Percentiles rank a stretch among this genome's conserved stretches.
Evolutionary conservation across 2,888 invertebrate species (phyloP).

Genomic region (Napeogenes inachia): DNA sequence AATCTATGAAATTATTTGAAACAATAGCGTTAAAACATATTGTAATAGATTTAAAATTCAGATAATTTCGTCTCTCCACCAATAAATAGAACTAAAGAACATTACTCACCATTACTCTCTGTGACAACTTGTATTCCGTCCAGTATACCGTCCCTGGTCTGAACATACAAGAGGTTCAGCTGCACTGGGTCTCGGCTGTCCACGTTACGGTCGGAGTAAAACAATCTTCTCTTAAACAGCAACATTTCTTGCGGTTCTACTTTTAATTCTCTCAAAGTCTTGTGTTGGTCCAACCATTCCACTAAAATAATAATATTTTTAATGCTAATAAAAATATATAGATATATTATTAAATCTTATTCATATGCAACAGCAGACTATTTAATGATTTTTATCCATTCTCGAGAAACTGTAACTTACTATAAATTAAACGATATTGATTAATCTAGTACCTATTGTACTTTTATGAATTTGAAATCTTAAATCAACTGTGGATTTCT

Average conservation of each 20-base stretch:
- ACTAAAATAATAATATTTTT: constrained; percentile 65
- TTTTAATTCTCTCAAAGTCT: constrained; percentile 95
- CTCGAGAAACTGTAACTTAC: too few species aligned
- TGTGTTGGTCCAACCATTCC: constrained; percentile 97
- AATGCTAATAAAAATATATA: background rate
- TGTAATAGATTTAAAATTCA: too few species aligned
- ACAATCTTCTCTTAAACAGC: constrained; percentile 93
- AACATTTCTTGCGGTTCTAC: constrained; percentile 94
- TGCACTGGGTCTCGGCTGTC: constrained; percentile 98
- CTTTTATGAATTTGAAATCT: too few species aligned
- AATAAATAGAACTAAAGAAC: background rate
- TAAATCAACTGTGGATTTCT: too few species aligned
- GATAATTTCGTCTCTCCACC: too few species aligned
- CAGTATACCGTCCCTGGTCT: constrained; percentile 97
- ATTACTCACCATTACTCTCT: constrained; percentile 83
- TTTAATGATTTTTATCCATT: too few species aligned
- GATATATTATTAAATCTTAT: background rate
- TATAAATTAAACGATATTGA: too few species aligned
- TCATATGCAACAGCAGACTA: too few species aligned
- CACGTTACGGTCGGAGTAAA: constrained; percentile 99
- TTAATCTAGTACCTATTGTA: too few species aligned
- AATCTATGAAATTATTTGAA: too few species aligned
- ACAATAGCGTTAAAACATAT: too few species aligned
- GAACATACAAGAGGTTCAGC: constrained; percentile 96
- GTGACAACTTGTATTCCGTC: constrained; percentile 98